Evolutionary conservation across 2,797 vertebrate species (phyloP), one percentile per base, ranked within the genome.

Genomic region (Salmo trutta): DNA sequence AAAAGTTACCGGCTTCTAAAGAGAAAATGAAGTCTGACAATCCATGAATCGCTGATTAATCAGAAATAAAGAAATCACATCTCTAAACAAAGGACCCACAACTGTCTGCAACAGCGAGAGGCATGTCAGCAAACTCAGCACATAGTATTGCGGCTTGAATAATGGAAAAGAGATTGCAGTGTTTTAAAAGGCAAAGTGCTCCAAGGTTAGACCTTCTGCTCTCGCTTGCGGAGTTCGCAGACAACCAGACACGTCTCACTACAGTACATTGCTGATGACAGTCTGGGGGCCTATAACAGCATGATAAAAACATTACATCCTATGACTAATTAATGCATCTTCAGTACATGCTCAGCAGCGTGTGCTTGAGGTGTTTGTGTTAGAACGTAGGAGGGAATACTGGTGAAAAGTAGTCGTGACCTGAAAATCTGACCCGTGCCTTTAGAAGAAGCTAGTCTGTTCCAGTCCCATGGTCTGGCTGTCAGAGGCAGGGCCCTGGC

Each of bases 401-500:
- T 15, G 7, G 17, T 62, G 83, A 81, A 29, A 52, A 27, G 68
- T 73, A 77, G 73, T 67, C 79, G 77, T 84, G 85, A 85, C 83
- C 79, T 62, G 27, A 4, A 66, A 10, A 21, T 41, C n/a, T 73
- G 73, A 21, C 56, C 73, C 27, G 62, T 72, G 79, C 66, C 69
- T 80, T 80, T 66, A 72, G 27, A 69, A 51, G 80, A 21, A 83
- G 71, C 70, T 59, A 59, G 56, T 59, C 56, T 59, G 19, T n/a
- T 77, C 70, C 73, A 64, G 71, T 78, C 78, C 21, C 36, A 31
- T 77, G 75, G 75, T 71, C 76, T 33, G 47, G 77, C 82, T 86
- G 79, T 88, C 81, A 84, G 75, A 75, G 52, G 65, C 15, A 27
- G 73, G 71, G 75, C 85, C 71, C 82, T 86, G 72, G 56, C 75